Base-by-base conservation (phyloP, 2,113 vertebrate genomes). In the Aptenodytes patagonicus region DNA sequence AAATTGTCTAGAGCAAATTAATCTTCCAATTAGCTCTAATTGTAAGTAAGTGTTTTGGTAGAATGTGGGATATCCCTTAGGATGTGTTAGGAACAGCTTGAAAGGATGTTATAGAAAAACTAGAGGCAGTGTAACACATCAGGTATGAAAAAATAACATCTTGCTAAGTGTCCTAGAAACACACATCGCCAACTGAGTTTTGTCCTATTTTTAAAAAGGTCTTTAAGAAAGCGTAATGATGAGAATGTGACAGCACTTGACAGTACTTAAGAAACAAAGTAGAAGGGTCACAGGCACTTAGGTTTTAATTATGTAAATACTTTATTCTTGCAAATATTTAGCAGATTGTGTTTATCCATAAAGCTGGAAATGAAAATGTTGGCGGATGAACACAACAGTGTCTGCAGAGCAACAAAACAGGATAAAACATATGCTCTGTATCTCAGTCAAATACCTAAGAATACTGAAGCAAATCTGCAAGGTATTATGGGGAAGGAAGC, bases 161-260 rank as follows among this genome's bases (percentile, higher is more conserved):
- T 87, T 46, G 13, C 42, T 62, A 36, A 80, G 44, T 77, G 91
- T 62, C 90, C 88, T 87, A 93, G 83, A 97, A 91, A 96, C 82
- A 73, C 21, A 80, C 14, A 9, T 84, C 21, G 3, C 89, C 85
- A 88, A 26, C 32, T 0, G 42, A 78, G 55, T 64, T 89, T 93
- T 93, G 94, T 55, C 83, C 91, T 80, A 80, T 71, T 96, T 96
- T 87, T 28, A 44, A 76, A 87, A 69, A 71, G 29, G 6, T 8
- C 7, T 95, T 82, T 83, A 60, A 87, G 52, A 81, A 94, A 83
- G 8, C 1, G 0, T 34, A 68, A 64, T 34, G 13, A 73, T 40
- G 46, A 89, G 95, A 87, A 89, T 40, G 28, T 86, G 34, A 71
- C 51, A 75, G 20, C 0, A 1, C 5, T 13, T 89, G 20, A 40